Conservation (phyloP, 2,888 invertebrate species). For the Plagodis pulveraria region DNA sequence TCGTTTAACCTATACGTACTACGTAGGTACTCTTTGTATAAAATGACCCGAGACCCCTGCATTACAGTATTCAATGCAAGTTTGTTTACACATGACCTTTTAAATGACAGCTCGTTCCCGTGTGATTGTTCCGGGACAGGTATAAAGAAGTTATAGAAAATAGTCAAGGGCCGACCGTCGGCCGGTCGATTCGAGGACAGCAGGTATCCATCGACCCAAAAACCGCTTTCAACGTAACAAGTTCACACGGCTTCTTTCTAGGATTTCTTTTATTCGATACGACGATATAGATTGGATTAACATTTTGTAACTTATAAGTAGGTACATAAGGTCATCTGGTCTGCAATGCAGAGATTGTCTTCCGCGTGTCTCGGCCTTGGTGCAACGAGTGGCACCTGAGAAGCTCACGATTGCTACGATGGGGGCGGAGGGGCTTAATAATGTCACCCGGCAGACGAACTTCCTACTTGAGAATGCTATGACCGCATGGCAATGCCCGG, state of each 20-base stretch:
- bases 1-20: slow-evolving; percentile 30
- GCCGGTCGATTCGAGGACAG: slow-evolving; percentile 56
- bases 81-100: slow-evolving; percentile 29
- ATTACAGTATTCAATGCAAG: slow-evolving; percentile 32
- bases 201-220: slow-evolving; percentile 71
- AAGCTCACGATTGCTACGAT: slow-evolving; percentile 34
- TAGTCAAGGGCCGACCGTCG: slow-evolving; percentile 55
- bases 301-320: slow-evolving; percentile 43
- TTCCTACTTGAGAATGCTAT: slow-evolving; percentile 56
- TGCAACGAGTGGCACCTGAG: slow-evolving; percentile 46
- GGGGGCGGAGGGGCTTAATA: slow-evolving; percentile 35
- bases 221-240: slow-evolving; percentile 55
- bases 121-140: slow-evolving; percentile 74
- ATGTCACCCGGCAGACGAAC: slow-evolving; percentile 49
- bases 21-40: slow-evolving; percentile 13
- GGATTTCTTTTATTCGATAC: slow-evolving; percentile 37
- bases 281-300: slow-evolving; percentile 51
- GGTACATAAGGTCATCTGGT: slow-evolving; percentile 70
- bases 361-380: slow-evolving; percentile 76
- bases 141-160: slow-evolving; percentile 61
- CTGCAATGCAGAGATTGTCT: slow-evolving; percentile 76
- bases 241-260: slow-evolving; percentile 62
- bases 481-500: slow-evolving; percentile 45
- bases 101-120: slow-evolving; percentile 61
- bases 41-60: slow-evolving; percentile 37